Conservation (phyloP, 2,888 invertebrate genomes). For the Megalurothrips usitatus region DNA sequence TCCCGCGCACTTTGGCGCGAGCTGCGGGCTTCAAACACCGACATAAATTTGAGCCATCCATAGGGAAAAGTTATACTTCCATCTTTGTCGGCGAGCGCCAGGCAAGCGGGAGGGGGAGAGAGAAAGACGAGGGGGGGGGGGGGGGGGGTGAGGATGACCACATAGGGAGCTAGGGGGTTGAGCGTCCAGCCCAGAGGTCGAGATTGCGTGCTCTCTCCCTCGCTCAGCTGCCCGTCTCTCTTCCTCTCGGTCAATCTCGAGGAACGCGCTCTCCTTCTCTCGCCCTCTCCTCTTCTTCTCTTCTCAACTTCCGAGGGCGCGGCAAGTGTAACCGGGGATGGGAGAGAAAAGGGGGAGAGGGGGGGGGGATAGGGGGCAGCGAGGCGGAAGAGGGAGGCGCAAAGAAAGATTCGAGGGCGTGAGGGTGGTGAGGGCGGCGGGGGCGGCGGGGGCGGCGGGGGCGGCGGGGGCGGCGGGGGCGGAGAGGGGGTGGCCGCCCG, state of each 20-base stretch:
- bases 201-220: not conserved
- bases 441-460: not conserved
- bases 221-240: not conserved
- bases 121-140: too few species aligned
- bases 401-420: not conserved
- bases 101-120: not conserved
- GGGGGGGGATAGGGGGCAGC: not conserved
- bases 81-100: not conserved
- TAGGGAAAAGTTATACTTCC: slow-evolving; percentile 23
- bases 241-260: too few species aligned
- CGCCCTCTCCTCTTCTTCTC: not conserved
- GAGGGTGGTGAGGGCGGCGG: too few species aligned
- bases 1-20: too few species aligned
- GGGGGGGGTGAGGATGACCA: not conserved
- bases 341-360: not conserved
- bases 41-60: slow-evolving; percentile 18
- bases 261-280: not conserved
- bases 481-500: not conserved
- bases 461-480: not conserved
- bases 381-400: not conserved
- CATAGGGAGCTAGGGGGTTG: not conserved
- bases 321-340: not conserved
- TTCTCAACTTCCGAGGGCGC: not conserved
- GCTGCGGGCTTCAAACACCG: not conserved
- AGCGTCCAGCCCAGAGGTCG: not conserved